Conservation (phyloP, 2,113 vertebrate species). For the Tragulus kanchil region DNA sequence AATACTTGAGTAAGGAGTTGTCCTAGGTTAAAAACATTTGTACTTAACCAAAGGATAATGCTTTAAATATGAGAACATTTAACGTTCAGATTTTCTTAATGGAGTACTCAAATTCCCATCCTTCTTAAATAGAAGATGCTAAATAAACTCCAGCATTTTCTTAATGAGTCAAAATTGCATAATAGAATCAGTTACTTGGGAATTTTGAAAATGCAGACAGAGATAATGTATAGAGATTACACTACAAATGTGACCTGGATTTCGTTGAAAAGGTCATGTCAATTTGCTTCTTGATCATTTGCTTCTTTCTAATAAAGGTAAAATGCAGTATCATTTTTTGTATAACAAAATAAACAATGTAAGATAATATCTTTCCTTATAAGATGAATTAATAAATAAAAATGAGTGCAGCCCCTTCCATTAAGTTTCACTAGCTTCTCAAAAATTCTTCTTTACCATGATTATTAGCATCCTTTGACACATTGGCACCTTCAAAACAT, state of each 20-base stretch:
- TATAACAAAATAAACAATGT: background rate
- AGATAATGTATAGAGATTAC: background rate
- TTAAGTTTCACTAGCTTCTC: background rate
- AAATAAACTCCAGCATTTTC: slow-evolving; percentile 30
- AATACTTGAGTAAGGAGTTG: background rate
- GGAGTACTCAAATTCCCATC: background rate
- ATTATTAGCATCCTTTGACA: background rate
- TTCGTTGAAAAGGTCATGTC: background rate
- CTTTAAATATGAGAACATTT: slow-evolving; percentile 48
- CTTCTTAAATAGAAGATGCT: slow-evolving; percentile 29
- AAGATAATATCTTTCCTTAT: background rate
- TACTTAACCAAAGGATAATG: background rate
- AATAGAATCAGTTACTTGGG: background rate
- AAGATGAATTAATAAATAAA: background rate
- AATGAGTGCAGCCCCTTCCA: background rate
- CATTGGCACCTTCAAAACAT: background rate
- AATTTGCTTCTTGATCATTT: slow-evolving; percentile 33
- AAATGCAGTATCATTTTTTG: slow-evolving; percentile 14
- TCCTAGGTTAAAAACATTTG: background rate
- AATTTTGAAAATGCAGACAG: background rate
- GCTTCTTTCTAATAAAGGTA: slow-evolving; percentile 2
- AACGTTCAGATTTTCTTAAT: slow-evolving; percentile 36
- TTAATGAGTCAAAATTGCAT: background rate
- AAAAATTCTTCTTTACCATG: background rate
- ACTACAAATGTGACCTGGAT: background rate